Evolutionary conservation across 1,140 invertebrate species (phyloP).

Genomic region (Reticulitermes speratus): DNA sequence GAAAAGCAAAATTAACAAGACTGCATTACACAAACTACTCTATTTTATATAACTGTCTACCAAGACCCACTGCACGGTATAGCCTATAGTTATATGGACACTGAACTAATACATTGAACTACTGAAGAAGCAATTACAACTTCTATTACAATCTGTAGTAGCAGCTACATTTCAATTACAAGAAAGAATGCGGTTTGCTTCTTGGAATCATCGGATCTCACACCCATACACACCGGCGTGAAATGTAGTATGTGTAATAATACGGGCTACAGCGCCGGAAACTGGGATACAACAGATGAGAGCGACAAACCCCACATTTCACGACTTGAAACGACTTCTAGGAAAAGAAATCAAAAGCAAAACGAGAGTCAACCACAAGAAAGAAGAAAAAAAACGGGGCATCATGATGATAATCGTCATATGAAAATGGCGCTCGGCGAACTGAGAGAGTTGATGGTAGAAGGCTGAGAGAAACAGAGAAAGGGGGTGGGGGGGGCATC

Average conservation of each 20-base stretch:
- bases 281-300: slow-evolving; percentile 7
- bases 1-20: too few relatives aligned
- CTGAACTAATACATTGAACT: background rate
- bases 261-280: background rate
- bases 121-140: background rate
- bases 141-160: background rate
- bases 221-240: background rate
- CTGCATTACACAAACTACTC: too few relatives aligned
- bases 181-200: background rate
- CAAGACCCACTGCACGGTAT: too few relatives aligned
- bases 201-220: background rate
- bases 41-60: too few relatives aligned
- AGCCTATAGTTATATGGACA: too few relatives aligned
- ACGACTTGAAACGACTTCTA: slow-evolving; percentile 6
- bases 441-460: background rate
- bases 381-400: background rate
- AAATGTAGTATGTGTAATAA: background rate
- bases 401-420: background rate
- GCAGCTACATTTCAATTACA: background rate
- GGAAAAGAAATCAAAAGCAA: slow-evolving; percentile 19
- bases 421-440: background rate
- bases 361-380: background rate
- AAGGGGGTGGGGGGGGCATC: background rate
- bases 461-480: too few relatives aligned
- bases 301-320: background rate